Evolutionary conservation across 2,888 invertebrate genomes (phyloP).

Genomic region (Spicauda simplicius): DNA sequence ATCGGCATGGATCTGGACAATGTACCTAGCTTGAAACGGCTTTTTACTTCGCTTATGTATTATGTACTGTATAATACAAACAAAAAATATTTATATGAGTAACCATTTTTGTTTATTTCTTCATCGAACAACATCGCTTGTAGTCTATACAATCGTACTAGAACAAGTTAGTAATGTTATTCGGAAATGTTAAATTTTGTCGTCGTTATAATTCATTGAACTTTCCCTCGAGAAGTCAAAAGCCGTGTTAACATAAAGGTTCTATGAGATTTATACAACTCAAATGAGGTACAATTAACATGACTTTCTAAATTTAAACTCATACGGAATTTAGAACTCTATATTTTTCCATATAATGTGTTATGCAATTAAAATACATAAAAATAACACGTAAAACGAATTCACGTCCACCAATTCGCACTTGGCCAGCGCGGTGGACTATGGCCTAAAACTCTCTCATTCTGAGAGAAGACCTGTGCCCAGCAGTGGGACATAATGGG

Average conservation of each 20-base stretch:
- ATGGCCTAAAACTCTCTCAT: too few relatives aligned
- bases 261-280: slow-evolving; percentile 33
- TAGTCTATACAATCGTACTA: slow-evolving; percentile 2
- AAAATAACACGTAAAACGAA: too few relatives aligned
- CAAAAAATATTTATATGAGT: too few relatives aligned
- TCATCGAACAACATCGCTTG: background rate
- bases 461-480: too few relatives aligned
- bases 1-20: too few relatives aligned
- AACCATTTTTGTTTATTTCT: background rate
- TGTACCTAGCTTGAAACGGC: too few relatives aligned
- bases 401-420: too few relatives aligned
- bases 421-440: too few relatives aligned
- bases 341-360: background rate
- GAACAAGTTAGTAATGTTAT: slow-evolving; percentile 10
- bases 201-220: slow-evolving; percentile 36
- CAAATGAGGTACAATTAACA: slow-evolving; percentile 37
- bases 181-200: slow-evolving; percentile 31
- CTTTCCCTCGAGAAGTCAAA: slow-evolving; percentile 36
- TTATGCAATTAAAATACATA: background rate
- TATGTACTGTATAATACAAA: too few relatives aligned
- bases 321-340: background rate
- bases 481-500: too few relatives aligned
- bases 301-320: slow-evolving; percentile 33
- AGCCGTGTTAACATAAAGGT: slow-evolving; percentile 35
- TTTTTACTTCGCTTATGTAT: too few relatives aligned